Evolutionary conservation across 2,797 vertebrate species (phyloP), one percentile per base, ranked within the genome.

Genomic region (Phoebastria nigripes): DNA sequence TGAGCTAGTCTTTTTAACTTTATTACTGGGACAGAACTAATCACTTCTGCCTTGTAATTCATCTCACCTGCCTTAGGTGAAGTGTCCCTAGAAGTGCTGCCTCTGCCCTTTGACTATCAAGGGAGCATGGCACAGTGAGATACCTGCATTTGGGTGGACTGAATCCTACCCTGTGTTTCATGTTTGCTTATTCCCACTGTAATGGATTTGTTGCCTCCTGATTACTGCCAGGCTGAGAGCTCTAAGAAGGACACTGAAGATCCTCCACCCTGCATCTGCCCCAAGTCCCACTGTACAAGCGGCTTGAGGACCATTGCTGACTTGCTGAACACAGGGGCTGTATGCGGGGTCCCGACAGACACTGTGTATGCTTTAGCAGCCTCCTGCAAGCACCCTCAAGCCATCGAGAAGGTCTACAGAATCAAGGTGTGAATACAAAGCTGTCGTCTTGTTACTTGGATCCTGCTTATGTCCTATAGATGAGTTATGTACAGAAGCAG

Each of bases 341-440:
- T 99, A 9, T 99, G 99, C 19, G 98, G 98, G 47, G 98, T 99
- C 54, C 99, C 99, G 3, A 99, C 99, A 1, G 99, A 99, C 94
- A 99, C 99, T 0, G 99, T 99, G 21, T 99, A 99, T 3, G 99
- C 98, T 31, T 89, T 99, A 94, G 98, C 98, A 25, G 99, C 98
- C 67, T 99, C 99, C 88, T 99, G 99, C 98, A 99, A 98, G 81
- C 98, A 99, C 93, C 98, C 99, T 8, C 89, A 98, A 63, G 98
- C 99, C 54, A 99, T 99, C 1, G 98, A 99, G 94, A 97, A 93
- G 77, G 95, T 97, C 94, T 97, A 97, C 87, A 97, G 80, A 31
- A 97, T 97, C 95, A 97, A 97, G 97, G 97, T 97, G 91, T 4
- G 95, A 7, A 46, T 4, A 7, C 35, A 16, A 58, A 58, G 21